Evolutionary conservation across 2,113 vertebrate genomes (phyloP), one percentile per base, ranked within the genome.

Genomic region (Erpornis zantholeuca): DNA sequence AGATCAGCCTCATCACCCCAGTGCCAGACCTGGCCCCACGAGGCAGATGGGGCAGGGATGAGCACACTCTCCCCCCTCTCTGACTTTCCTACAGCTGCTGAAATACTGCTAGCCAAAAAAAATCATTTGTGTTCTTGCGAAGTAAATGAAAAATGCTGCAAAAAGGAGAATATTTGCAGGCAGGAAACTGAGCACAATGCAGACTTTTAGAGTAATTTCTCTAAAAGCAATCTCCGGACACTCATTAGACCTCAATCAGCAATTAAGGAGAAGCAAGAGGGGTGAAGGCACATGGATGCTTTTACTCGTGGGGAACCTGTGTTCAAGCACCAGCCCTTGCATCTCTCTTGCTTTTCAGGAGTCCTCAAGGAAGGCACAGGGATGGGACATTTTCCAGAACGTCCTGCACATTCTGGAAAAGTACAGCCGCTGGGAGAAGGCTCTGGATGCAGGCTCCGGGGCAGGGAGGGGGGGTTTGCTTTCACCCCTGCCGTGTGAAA

Each of bases 351-450:
- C 78, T 72, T 49, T 76, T 79, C 64, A 71, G 27, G 42, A 75
- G 70, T 2, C 31, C 71, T 64, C 27, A 4, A 3, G 3, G 28
- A 54, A 66, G 33, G 36, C 1, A 0, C 25, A n/a, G 40, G 76
- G 47, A 38, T 38, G 38, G 38, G 38, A 38, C 38, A 38, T 38
- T 38, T 38, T 38, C 38, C 38, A 38, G 38, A 38, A 38, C 9
- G 4, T 82, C 36, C 68, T 19, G 44, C 15, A 2, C 49, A 1
- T 40, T 1, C 86, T 97, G 96, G 96, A 97, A 97, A 96, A 96
- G 80, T 94, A 84, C 97, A 94, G 93, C 71, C 1, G 1, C 85
- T 9, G 40, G n/a, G 31, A 90, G 94, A 96, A 95, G 88, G 19
- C 90, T 95, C 88, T 92, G 77, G 95, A 86, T 7, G 15, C 15